Conservation (phyloP, 2,113 vertebrate genomes). For the Alexandromys fortis region DNA sequence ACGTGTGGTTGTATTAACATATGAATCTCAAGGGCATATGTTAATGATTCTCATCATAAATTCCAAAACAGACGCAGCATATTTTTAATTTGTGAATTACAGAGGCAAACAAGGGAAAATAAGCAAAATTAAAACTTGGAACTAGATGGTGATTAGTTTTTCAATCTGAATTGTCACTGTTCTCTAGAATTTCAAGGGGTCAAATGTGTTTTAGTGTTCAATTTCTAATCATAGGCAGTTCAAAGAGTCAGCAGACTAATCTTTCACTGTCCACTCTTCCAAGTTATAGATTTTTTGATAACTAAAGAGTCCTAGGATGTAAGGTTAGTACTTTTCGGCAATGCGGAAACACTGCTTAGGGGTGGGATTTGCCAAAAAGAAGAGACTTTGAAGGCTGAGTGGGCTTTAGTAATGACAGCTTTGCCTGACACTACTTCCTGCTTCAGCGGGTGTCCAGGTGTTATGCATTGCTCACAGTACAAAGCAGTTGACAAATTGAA, state of each 20-base stretch:
- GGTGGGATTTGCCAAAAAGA: not conserved
- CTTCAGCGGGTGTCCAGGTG: not conserved
- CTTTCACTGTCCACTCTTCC: not conserved
- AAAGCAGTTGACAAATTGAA: constrained; percentile 54
- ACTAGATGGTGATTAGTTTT: constrained; percentile 60
- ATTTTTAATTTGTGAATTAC: constrained; percentile 24
- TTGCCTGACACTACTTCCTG: not conserved
- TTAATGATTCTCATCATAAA: constrained; percentile 15
- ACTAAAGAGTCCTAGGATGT: not conserved
- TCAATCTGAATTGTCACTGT: not conserved
- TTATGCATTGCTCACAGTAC: constrained; percentile 28
- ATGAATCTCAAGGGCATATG: constrained; percentile 52
- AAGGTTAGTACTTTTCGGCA: not conserved
- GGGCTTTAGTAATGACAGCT: constrained; percentile 18
- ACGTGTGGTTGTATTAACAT: constrained; percentile 49
- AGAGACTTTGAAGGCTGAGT: constrained; percentile 34
- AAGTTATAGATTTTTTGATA: not conserved
- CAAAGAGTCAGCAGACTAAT: constrained; percentile 41
- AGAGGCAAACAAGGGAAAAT: constrained; percentile 56
- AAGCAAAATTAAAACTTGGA: constrained; percentile 44
- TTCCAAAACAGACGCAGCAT: constrained; percentile 47
- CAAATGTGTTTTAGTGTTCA: constrained; percentile 68
- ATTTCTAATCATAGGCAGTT: constrained; percentile 60
- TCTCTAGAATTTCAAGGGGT: constrained; percentile 58
- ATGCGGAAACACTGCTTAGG: not conserved